Evolutionary conservation across 2,797 vertebrate species (phyloP).

Genomic region (Adrianichthys oophorus): DNA sequence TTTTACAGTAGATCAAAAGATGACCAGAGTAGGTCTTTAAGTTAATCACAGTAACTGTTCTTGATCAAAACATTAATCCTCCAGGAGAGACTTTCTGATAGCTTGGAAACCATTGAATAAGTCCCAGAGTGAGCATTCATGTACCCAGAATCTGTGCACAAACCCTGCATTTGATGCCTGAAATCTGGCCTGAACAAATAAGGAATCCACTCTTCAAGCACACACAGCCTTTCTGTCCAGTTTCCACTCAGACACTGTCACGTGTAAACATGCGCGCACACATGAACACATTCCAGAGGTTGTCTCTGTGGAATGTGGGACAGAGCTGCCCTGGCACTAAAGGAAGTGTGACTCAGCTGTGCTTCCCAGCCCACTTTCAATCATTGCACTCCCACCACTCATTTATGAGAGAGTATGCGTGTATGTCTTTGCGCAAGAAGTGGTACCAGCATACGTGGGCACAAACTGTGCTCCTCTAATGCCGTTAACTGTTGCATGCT

Average conservation of each 20-base stretch:
- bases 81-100: constrained; percentile 67
- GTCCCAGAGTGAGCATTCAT: constrained; percentile 20
- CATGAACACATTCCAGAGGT: constrained; percentile 76
- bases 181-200: not conserved
- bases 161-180: not conserved
- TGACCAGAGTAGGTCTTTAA: too few relatives aligned
- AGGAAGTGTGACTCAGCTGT: constrained; percentile 77
- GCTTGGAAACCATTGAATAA: constrained; percentile 43
- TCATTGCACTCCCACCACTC: constrained; percentile 31
- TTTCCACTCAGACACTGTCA: constrained; percentile 45
- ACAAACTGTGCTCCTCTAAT: not conserved
- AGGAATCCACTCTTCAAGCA: constrained; percentile 11
- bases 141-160: not conserved
- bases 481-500: constrained; percentile 39
- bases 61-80: constrained; percentile 56
- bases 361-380: constrained; percentile 58
- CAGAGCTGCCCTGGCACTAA: constrained; percentile 61
- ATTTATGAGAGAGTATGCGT: constrained; percentile 2
- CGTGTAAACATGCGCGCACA: constrained; percentile 39
- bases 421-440: constrained; percentile 12
- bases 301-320: constrained; percentile 76
- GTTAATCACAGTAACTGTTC: too few relatives aligned
- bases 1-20: too few relatives aligned
- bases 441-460: not conserved
- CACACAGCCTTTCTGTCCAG: constrained; percentile 9